Base-by-base conservation (phyloP, 1,140 invertebrate genomes). In the Drosophila varians region DNA sequence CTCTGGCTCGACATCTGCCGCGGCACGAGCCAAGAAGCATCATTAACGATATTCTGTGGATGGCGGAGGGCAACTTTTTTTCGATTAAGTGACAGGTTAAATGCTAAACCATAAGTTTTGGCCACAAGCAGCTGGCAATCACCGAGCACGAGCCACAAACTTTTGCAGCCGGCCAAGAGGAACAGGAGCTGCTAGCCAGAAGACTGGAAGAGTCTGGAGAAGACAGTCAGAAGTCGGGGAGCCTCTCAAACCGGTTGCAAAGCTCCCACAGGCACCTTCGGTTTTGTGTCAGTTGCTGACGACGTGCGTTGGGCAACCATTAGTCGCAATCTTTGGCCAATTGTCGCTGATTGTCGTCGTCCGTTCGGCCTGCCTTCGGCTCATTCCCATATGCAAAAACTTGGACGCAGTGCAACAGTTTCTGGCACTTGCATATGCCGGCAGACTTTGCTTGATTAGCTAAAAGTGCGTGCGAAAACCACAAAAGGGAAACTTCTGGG, bases 51-150 rank as follows among this genome's bases (percentile, higher is more conserved):
- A 51, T 69, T 77, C 53, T 78, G 54, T 78, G 57, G 51, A 47
- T 42, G 38, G 46, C 43, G 61, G 54, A 84, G 68, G 46, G 66
- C 38, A 60, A 52, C 28, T 56, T 74, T 70, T 31, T 34, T 74
- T 70, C 74, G 69, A 71, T 76, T 74, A 86, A 86, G 72, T 70
- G 82, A 86, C 80, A 86, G 84, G 84, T 76, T 86, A 87, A 87
- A 75, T 74, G 80, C 73, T 61, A 77, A 86, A 54, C 48, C 52
- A 72, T 62, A 72, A 55, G 46, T 86, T 72, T 86, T 58, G 51
- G 47, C 47, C 76, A 65, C 36, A 74, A 78, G 60, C 79, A 74
- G 77, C 77, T 74, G 75, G 55, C 69, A 48, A 53, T 53, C 34
- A 31, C 42, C 56, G 21, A 70, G 61, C 80, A 84, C 80, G 80